Evolutionary conservation across 2,797 vertebrate species (phyloP).

Genomic region (Neosilurus mollespiculum): DNA sequence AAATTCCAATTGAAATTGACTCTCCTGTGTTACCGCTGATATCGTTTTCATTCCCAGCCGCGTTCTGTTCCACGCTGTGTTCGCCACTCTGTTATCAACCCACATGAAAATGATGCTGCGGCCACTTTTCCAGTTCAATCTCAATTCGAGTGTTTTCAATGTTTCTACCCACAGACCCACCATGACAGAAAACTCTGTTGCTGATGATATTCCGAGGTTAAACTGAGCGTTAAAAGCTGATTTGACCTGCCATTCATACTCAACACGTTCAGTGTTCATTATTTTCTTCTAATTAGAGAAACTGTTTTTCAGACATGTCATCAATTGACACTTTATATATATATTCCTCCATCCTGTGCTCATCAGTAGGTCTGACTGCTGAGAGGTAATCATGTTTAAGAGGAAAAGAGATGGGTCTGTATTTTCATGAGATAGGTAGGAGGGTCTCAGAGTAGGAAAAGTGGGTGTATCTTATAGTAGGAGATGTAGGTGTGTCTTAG

Average conservation of each 20-base stretch:
- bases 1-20: neutral
- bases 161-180: neutral
- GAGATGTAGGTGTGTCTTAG: neutral
- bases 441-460: neutral
- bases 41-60: neutral
- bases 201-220: neutral
- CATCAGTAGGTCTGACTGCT: neutral
- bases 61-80: neutral
- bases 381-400: too few species aligned
- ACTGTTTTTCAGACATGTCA: neutral
- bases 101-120: slow-evolving; percentile 18
- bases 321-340: neutral
- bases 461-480: too few species aligned
- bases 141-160: neutral
- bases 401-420: too few species aligned
- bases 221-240: slow-evolving; percentile 3
- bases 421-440: too few species aligned
- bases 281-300: neutral
- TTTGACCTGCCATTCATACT: neutral
- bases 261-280: neutral
- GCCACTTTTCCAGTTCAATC: slow-evolving; percentile 32
- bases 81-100: slow-evolving; percentile 32
- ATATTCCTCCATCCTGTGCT: neutral
- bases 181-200: slow-evolving; percentile 7
- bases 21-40: neutral